Evolutionary conservation across 1,140 invertebrate species (phyloP), one percentile per base, ranked within the genome.

Genomic region (Anoplolepis gracilipes): DNA sequence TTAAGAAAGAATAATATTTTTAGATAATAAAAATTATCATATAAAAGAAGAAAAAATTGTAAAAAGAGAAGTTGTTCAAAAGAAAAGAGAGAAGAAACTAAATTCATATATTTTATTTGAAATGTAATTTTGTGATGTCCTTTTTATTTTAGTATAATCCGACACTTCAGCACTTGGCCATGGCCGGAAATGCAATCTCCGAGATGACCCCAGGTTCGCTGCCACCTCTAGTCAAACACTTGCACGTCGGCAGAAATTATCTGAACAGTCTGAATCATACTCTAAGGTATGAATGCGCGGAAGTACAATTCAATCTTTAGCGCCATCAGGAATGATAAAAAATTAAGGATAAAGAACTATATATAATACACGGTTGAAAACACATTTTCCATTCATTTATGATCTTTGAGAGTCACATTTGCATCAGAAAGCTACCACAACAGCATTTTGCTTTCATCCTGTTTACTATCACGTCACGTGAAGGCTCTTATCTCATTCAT

Each of bases 201-300:
- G 95, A 96, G 62, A 95, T 97, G 82, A 96, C 97, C 79, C 95
- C 95, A 30, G 96, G 96, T 28, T 96, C 97, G 0, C 93, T 97
- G 10, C 96, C 97, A 1, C 95, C 96, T 25, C 95, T 96, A 2
- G 90, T 97, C 49, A 95, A 96, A 33, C 96, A 97, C 65, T 93
- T 98, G 4, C 97, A 97, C 90, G 93, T 98, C 36, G 97, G 97
- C 0, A 95, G 96, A 3, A 98, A 98, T 93, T 95, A 96, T 84
- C 93, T 98, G 19, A 96, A 95, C 61, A 95, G 96, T 84, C 93
- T 98, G n/a, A 98, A 98, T 90, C 96, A 97, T 16, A 97, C 97
- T 0, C 92, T 98, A 19, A 95, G 96, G 96, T 96, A 11, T 13
- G 61, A 64, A 5, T 13, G 62, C 2, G 13, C n/a, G 2, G 10